Evolutionary conservation across 2,888 invertebrate species (phyloP), one percentile per base, ranked within the genome.

Genomic region (Ichneumoninae sp.): DNA sequence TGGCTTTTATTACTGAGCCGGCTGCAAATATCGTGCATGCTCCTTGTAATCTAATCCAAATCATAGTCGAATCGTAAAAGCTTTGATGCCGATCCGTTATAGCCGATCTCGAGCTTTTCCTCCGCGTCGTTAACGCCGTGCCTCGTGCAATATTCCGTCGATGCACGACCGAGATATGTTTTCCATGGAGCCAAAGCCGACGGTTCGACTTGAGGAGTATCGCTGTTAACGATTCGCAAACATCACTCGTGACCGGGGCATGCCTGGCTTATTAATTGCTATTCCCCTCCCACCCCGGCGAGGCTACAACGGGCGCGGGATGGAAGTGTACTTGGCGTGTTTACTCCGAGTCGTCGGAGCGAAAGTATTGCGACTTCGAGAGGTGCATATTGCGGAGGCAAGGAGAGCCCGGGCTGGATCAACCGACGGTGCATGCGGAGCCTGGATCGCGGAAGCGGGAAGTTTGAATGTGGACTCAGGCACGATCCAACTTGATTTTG

Each of bases 191-290:
- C 4, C 62, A 62, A 16, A 1, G 1, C 33, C 33, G 30, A 30
- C 62, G 30, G 13, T 62, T 62, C n/a, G 16, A 47, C 19, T n/a
- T 52, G 26, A 19, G 44, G 60, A 50, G 60, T 72, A 72, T 68
- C 47, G 54, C 47, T 57, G 44, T 62, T 81, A 81, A 80, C 74
- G 84, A 81, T 84, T 81, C 33, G 69, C 74, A 69, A 84, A 78
- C 77, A 78, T 62, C n/a, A 62, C 33, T 57, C 47, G 54, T 30
- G 22, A 72, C 71, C 74, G 19, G 16, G 65, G 52, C 50, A 62
- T 72, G 77, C 16, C 62, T n/a, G 75, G 77, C 74, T 84, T 84
- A 74, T 81, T 81, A 81, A 78, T 78, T 81, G 81, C 47, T n/a
- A 22, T 62, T 62, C 44, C 44, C 60, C 33, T 62, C 26, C 30